Base-by-base conservation (phyloP, 2,888 invertebrate genomes). In the Coenonympha arcania region DNA sequence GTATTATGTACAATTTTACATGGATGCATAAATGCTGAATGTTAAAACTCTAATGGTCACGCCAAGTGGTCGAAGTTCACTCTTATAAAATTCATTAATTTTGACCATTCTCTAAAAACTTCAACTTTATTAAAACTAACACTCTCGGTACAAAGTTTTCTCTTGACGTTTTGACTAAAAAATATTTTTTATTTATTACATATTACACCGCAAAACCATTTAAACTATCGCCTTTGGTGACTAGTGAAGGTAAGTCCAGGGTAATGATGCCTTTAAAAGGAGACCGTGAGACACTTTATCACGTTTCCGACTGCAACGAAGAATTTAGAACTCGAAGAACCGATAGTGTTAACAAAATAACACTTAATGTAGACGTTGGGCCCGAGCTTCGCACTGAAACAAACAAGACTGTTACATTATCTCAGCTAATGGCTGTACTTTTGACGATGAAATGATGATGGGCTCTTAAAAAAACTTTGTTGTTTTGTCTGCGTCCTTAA, bases 311-410 rank as follows among this genome's bases (percentile, higher is more conserved):
- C 76, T 74, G 72, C 62, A 72, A 75, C 69, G 78, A 62, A 62
- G 71, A 68, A 67, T 68, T 68, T 60, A 76, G 64, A 65, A 71
- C 68, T 64, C 72, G 66, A 60, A 68, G 65, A 61, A 83, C 68
- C 54, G 76, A 71, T 73, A 83, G 72, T 75, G 75, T 74, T 80
- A 85, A 79, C 72, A 82, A 65, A 58, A 69, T 77, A 76, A 79
- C 68, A 70, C 70, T 79, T 66, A 75, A 66, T 66, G 72, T 67
- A 59, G 75, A 62, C 62, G 65, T 69, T 57, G 64, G 70, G 64
- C 71, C 65, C 58, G 80, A 76, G 71, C 83, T 85, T 73, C 79
- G 65, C 70, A 85, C 84, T 84, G 82, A 61, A 83, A 83, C 79
- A 84, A 79, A 77, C 61, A 72, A 71, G 58, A 52, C 36, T 47